Evolutionary conservation across 2,888 invertebrate genomes (phyloP), one percentile per base, ranked within the genome.

Genomic region (Drosophila prostipennis): DNA sequence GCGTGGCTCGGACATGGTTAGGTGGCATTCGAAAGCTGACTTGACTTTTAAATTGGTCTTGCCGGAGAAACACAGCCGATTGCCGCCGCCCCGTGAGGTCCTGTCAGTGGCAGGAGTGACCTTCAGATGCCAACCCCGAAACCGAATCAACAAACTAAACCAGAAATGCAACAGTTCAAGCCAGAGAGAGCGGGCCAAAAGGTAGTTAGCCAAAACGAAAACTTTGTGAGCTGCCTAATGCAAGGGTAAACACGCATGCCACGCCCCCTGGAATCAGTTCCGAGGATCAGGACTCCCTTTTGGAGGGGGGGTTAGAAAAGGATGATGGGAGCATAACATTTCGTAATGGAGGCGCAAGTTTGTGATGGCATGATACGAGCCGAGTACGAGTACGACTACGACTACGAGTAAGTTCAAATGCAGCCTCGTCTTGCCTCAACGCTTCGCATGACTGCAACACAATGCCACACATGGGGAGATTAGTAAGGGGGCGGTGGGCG

Each of bases 381-480:
- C 6, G 37, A n/a, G 37, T 37, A 37, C n/a, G 14, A n/a, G n/a
- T 23, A 3, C 23, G 23, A 23, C 3, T 39, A 14, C 14, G 40
- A 19, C 76, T 87, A 55, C 55, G 11, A 57, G 55, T 39, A 77
- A 84, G 78, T 72, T 69, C 70, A 80, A 76, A 76, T 71, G 70
- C 73, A 68, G 69, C 69, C 55, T 49, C 64, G 53, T 40, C 59
- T 56, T 43, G 42, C 51, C 57, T 43, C 46, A 34, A 53, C 67
- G 67, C 77, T 52, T 74, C 51, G 75, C 79, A 76, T 64, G 81
- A 61, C 59, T 67, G 69, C 51, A 63, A 71, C 51, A 71, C 58
- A 57, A 72, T 59, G 40, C 55, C 51, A 36, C 61, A 48, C 48
- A 56, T 56, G 57, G 29, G 43, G 39, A 42, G 43, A 65, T 58